Conservation (phyloP, 2,797 vertebrate genomes). For the Lithobates sylvaticus region DNA sequence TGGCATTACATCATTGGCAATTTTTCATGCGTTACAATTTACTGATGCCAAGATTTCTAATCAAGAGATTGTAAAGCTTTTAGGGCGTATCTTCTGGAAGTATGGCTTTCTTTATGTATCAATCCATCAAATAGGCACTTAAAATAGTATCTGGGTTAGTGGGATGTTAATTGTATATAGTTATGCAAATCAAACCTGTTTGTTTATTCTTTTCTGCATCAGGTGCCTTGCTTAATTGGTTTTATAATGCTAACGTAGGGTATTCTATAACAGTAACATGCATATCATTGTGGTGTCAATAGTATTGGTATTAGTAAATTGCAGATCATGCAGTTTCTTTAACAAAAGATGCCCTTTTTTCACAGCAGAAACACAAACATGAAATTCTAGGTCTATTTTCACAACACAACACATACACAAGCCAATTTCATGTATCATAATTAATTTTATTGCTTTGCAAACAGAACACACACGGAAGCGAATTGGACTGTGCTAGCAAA, state of each 20-base stretch:
- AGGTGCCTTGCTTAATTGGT: constrained; percentile 10
- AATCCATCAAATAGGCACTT: constrained; percentile 36
- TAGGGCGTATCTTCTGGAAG: constrained; percentile 17
- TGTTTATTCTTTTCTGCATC: constrained; percentile 38
- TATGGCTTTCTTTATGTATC: constrained; percentile 8
- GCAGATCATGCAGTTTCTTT: constrained; percentile 5
- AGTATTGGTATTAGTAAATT: constrained; percentile 12
- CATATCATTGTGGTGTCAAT: not conserved
- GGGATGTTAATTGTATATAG: constrained; percentile 53
- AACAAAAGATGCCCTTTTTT: constrained; percentile 6
- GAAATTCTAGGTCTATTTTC: not conserved
- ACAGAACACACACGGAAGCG: not conserved
- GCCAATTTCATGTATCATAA: not conserved
- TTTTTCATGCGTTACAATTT: constrained; percentile 16
- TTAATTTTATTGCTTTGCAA: not conserved
- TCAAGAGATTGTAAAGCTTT: constrained; percentile 25
- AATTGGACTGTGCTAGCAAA: not conserved
- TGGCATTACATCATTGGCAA: constrained; percentile 23
- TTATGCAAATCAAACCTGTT: constrained; percentile 50
- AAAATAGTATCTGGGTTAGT: constrained; percentile 52
- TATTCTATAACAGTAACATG: constrained; percentile 19
- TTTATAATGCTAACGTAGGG: constrained; percentile 7
- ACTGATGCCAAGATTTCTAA: constrained; percentile 47
- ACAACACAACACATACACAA: not conserved
- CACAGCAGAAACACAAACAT: not conserved